These are phyloP conservation scores for Betta splendens DNA, from an alignment of 2,797 vertebrate genomes.

Conservation along the genomic window DNA sequence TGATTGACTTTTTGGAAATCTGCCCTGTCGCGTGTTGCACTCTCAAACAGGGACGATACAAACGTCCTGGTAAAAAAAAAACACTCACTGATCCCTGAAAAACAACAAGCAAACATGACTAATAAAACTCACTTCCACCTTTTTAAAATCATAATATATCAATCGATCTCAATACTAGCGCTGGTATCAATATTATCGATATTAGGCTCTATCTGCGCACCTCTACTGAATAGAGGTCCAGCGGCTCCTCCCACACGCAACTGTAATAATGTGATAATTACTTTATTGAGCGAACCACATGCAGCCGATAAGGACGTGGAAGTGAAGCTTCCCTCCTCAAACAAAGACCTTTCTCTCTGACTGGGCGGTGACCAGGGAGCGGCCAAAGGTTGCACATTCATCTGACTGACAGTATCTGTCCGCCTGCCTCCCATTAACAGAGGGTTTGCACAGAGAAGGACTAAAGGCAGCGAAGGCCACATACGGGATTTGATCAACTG, in stretches of 20 bases:
- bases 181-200: too few relatives aligned
- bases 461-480: background rate
- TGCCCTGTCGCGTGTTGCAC: too few relatives aligned
- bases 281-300: constrained; percentile 2
- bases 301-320: constrained; percentile 35
- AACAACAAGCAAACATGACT: too few relatives aligned
- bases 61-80: too few relatives aligned
- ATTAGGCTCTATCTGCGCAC: too few relatives aligned
- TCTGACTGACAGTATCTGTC: background rate
- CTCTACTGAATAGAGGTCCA: too few relatives aligned
- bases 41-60: too few relatives aligned
- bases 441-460: background rate
- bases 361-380: constrained; percentile 2
- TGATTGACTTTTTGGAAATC: too few relatives aligned
- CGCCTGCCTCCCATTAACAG: background rate
- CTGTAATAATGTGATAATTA: background rate
- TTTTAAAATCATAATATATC: too few relatives aligned
- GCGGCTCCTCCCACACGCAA: background rate
- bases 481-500: background rate
- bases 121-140: too few relatives aligned
- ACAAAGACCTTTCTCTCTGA: background rate
- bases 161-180: too few relatives aligned
- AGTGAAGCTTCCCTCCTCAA: background rate
- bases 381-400: background rate
- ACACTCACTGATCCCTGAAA: too few relatives aligned